A percentile compares a stretch with the other conserved stretches of the same genome.
phyloP scores from a whole-genome alignment of 2,797 vertebrate species.

The Sebastes steindachneri region DNA sequence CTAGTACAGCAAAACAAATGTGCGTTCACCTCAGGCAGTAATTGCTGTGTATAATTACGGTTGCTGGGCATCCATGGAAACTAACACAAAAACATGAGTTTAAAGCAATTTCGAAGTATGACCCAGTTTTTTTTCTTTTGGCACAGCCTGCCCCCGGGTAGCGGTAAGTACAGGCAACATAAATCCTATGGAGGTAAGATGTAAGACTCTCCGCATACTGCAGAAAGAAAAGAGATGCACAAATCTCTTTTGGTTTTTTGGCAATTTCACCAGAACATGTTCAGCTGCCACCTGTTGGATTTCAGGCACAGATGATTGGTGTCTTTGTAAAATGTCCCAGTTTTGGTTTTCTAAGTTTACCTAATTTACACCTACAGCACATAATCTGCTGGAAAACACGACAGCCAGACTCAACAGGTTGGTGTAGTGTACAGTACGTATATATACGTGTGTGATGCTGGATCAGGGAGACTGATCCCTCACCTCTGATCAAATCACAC shows the following conservation, averaged over 20 bases:
- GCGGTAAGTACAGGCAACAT: not conserved
- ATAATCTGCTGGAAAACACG: conserved; percentile 19
- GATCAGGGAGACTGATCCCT: conserved; percentile 8
- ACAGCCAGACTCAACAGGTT: conserved; percentile 11
- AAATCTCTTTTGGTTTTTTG: conserved; percentile 7
- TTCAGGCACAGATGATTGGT: conserved; percentile 43
- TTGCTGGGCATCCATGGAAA: conserved; percentile 21
- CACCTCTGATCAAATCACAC: conserved; percentile 30
- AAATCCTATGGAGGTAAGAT: not conserved
- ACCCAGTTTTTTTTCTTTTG: conserved; percentile 1
- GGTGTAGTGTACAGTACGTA: not conserved
- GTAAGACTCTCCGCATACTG: not conserved
- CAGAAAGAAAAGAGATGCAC: not conserved
- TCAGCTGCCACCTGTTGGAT: conserved; percentile 55
- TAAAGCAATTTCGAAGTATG: conserved; percentile 10
- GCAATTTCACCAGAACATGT: conserved; percentile 25
- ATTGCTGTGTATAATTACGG: conserved; percentile 41
- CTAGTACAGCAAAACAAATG: conserved; percentile 26
- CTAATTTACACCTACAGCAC: not conserved
- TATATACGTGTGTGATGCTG: not conserved
- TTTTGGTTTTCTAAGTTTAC: conserved; percentile 29
- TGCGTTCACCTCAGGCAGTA: not conserved
- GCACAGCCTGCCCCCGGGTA: not conserved
- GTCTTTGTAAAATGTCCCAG: conserved; percentile 27
- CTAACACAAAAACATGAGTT: conserved; percentile 18